phyloP scores from a whole-genome alignment of 1,140 invertebrate species.

The Ylistrum balloti region DNA sequence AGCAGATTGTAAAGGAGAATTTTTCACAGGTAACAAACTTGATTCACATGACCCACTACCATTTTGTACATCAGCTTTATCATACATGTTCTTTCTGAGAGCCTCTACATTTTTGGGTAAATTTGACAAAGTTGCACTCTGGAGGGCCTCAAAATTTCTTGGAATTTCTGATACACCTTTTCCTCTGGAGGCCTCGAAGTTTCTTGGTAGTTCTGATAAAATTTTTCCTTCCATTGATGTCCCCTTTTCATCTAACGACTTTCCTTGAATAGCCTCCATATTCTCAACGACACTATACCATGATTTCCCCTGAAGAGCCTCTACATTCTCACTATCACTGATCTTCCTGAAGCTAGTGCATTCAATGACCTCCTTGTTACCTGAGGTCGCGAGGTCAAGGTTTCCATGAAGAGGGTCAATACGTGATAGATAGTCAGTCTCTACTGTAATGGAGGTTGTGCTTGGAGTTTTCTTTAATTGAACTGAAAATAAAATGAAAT shows the following conservation, averaged over 20 bases:
- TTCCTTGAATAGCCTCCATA: conserved; percentile 18
- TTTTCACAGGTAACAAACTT: not conserved
- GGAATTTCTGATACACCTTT: conserved; percentile 23
- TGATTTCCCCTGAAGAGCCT: conserved; percentile 60
- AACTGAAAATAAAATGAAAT: not conserved
- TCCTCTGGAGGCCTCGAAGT: conserved; percentile 36
- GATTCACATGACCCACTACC: not conserved
- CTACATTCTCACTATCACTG: conserved; percentile 63
- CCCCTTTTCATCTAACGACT: not conserved
- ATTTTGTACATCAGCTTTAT: not conserved
- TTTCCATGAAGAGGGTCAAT: conserved; percentile 76
- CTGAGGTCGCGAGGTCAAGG: conserved; percentile 69
- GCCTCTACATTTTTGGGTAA: not conserved
- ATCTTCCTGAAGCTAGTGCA: conserved; percentile 73
- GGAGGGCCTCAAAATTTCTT: not conserved
- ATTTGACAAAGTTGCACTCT: not conserved
- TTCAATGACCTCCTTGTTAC: conserved; percentile 70
- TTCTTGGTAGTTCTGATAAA: not conserved
- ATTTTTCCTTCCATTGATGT: not conserved
- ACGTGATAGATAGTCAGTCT: conserved; percentile 77
- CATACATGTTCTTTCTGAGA: not conserved
- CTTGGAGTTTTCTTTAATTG: conserved; percentile 34
- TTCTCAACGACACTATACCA: not conserved
- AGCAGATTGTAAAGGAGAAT: not conserved
- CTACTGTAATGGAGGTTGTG: conserved; percentile 60